Percentiles rank a stretch among this genome's conserved stretches.
Conservation (phyloP, 2,888 invertebrate species). For the Branchellion lobata region DNA sequence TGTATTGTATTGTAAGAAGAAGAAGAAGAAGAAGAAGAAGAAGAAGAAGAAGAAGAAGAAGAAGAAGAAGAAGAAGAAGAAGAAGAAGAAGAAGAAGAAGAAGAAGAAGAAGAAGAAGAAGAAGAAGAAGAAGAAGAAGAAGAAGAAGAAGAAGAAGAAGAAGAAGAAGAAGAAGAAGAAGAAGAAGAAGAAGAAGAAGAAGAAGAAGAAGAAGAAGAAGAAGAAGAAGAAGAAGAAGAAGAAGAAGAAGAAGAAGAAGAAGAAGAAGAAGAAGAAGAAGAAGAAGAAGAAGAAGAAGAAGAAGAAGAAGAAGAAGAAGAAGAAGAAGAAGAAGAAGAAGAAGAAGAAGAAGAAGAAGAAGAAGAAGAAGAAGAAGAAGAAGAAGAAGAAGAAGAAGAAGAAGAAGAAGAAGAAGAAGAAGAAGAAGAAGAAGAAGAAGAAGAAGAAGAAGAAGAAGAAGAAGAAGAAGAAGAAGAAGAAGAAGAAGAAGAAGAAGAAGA, state of each 20-base stretch:
- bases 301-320: too few species aligned
- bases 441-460: too few species aligned
- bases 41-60: constrained; percentile 34
- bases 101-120: not conserved
- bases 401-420: not conserved
- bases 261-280: too few species aligned
- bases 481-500: too few species aligned
- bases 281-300: too few species aligned
- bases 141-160: not conserved
- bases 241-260: too few species aligned
- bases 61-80: constrained; percentile 10
- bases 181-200: not conserved
- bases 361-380: too few species aligned
- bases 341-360: too few species aligned
- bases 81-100: constrained; percentile 19
- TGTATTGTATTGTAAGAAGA: not conserved
- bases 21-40: constrained; percentile 28
- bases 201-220: too few species aligned
- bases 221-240: too few species aligned
- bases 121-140: not conserved
- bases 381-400: not conserved
- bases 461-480: too few species aligned
- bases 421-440: constrained; percentile 5
- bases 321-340: too few species aligned
- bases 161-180: not conserved